Evolutionary conservation across 2,113 vertebrate species (phyloP).

Genomic region (Xenopus laevis): DNA sequence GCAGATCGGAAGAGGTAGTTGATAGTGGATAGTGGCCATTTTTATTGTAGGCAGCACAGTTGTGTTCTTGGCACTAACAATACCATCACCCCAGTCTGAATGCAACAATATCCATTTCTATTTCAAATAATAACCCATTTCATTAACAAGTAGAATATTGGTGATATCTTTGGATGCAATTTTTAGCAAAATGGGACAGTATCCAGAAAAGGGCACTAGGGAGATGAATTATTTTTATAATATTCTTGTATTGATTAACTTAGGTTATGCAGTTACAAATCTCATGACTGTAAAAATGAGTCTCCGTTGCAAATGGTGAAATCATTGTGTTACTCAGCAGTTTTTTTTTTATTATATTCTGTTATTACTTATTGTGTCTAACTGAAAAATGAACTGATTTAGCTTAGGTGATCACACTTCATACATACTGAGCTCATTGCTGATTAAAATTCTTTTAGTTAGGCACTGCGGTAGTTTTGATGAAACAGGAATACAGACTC

Average conservation of each 20-base stretch:
- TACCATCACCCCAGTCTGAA: too few species aligned
- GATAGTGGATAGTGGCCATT: too few species aligned
- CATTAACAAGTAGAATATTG: too few species aligned
- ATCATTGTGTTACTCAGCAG: constrained; percentile 23
- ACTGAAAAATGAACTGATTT: constrained; percentile 25
- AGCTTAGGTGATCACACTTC: constrained; percentile 9
- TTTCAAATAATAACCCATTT: too few species aligned
- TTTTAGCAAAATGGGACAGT: background rate
- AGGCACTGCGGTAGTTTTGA: background rate
- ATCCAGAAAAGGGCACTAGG: background rate
- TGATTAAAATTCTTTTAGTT: constrained; percentile 23
- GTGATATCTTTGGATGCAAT: too few species aligned
- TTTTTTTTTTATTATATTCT: constrained; percentile 22
- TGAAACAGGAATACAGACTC: constrained; percentile 7
- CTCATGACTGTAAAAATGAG: constrained; percentile 18
- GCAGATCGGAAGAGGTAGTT: too few species aligned
- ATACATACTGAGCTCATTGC: constrained; percentile 25
- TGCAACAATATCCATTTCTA: too few species aligned
- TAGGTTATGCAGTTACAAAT: constrained; percentile 19
- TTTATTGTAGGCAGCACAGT: too few species aligned
- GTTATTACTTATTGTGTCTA: constrained; percentile 18
- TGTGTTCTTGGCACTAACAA: too few species aligned
- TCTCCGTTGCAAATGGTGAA: background rate
- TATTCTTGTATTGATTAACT: constrained; percentile 33
- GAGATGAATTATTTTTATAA: constrained; percentile 1